Conservation (phyloP, 2,888 invertebrate genomes). For the Tubiluchus corallicola region DNA sequence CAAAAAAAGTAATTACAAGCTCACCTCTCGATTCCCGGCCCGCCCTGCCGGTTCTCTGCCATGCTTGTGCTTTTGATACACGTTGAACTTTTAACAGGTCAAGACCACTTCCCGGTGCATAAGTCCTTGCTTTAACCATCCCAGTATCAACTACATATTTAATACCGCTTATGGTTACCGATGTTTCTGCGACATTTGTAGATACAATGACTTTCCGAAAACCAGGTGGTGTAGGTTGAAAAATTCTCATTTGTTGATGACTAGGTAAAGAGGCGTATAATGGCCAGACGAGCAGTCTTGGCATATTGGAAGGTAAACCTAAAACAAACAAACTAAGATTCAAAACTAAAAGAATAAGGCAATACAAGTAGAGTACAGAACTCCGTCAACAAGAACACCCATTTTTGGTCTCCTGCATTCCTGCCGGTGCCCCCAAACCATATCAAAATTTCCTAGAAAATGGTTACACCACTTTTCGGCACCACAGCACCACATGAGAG, state of each 20-base stretch:
- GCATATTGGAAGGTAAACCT: slow-evolving; percentile 19
- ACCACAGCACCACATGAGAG: too few relatives aligned
- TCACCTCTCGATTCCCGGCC: slow-evolving; percentile 47
- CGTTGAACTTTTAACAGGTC: slow-evolving; percentile 60
- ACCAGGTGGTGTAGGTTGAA: slow-evolving; percentile 31
- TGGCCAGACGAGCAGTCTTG: slow-evolving; percentile 49
- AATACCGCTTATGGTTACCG: slow-evolving; percentile 48
- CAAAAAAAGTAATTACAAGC: too few relatives aligned
- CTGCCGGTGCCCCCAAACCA: too few relatives aligned
- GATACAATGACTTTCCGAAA: slow-evolving; percentile 37
- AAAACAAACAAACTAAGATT: background rate
- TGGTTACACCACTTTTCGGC: too few relatives aligned
- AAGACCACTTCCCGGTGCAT: slow-evolving; percentile 58
- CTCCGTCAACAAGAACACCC: too few relatives aligned
- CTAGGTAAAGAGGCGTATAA: slow-evolving; percentile 37
- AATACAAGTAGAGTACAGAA: too few relatives aligned
- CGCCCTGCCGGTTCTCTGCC: slow-evolving; percentile 80
- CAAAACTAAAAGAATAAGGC: background rate
- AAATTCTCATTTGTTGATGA: slow-evolving; percentile 33
- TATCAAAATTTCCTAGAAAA: too few relatives aligned
- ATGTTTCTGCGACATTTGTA: slow-evolving; percentile 42
- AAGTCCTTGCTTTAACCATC: slow-evolving; percentile 67
- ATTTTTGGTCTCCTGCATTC: too few relatives aligned
- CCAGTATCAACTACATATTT: slow-evolving; percentile 80
- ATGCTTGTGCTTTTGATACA: slow-evolving; percentile 76